Base-by-base conservation (phyloP, 2,797 vertebrate species). In the Malurus splendens region DNA sequence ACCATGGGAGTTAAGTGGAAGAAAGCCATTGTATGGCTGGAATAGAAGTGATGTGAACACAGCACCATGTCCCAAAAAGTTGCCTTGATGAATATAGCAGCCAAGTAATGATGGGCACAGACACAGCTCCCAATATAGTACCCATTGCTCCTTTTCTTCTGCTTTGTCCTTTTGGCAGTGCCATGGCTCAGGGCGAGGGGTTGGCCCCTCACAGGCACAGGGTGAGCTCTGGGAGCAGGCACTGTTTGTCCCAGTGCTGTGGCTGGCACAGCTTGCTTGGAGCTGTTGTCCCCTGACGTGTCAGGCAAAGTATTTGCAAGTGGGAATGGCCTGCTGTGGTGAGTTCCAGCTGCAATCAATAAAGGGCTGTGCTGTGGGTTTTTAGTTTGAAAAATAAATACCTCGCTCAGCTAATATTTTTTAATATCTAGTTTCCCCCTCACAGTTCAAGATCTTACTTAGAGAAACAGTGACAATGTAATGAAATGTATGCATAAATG, bases 321-420 rank as follows among this genome's bases (percentile, higher is more conserved):
- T 64, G 56, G 38, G 74, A 62, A 42, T 33, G 42, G 66, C 56
- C 56, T 78, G 70, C 30, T 1, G 0, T 24, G n/a, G 47, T 70
- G 66, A 32, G 44, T 90, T 90, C 55, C 76, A 89, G 39, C 47
- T 44, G 33, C 64, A 86, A n/a, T 57, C 75, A 64, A 25, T 64
- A 79, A 56, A 33, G 65, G 1, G 3, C 23, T 51, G 25, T 33
- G 14, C 24, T 64, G 39, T 0, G 1, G 24, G 55, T 20, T 68
- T 72, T 61, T 41, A 41, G 61, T 71, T 82, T 80, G 61, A 91
- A 89, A 85, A 80, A 65, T 44, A 87, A 85, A 51, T 44, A 74
- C 39, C 14, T 14, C 0, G 0, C 42, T 39, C 2, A 1, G 70
- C 14, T 76, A 39, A 50, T n/a, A 30, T 15, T 62, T 86, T 56